Base-by-base conservation (phyloP, 92 coral and sea anemone species). In the Pocillopora grandis region DNA sequence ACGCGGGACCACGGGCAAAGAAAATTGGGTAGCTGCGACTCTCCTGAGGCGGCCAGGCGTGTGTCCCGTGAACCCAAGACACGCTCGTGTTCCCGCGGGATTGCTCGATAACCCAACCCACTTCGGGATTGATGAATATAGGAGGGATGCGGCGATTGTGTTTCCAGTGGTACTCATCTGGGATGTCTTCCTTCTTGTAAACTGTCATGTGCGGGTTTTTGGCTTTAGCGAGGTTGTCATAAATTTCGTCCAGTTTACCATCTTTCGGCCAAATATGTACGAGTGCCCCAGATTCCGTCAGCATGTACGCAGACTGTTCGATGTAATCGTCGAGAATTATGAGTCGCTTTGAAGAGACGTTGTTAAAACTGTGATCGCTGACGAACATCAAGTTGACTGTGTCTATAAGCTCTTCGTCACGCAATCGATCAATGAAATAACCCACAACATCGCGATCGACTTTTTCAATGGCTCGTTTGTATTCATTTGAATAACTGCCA, bases 71-170 rank as follows among this genome's bases (percentile, higher is more conserved):
- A 10, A 69, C 82, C 87, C 90, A 89, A 18, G 88, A 27, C 15
- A 13, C 78, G 72, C 84, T 87, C 10, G 72, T 48, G 58, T 23
- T 59, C 37, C 71, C 55, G 75, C 89, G 86, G 36, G 73, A 58
- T 19, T 60, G 79, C 60, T 19, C 68, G 15, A 82, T 84, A 74
- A 14, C 35, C 92, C 88, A 94, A 9, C 93, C 92, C 21, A 71
- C 42, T 10, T 87, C 89, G 12, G 92, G 86, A 20, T 87, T 86
- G 10, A 90, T 77, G 68, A 79, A 89, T 36, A 94, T 90, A 4
- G 93, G 95, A 1, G 98, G 94, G 37, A 87, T 84, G 67, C 98
- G 86, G 67, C 95, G 92, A 73, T 90, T 94, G 84, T 92, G 89
- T 37, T 87, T 89, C 62, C 82, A 88, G 86, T 92, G 95, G 77